These are phyloP conservation scores for Pelecanus crispus DNA, from an alignment of 2,113 vertebrate species.

Conservation along the genomic window DNA sequence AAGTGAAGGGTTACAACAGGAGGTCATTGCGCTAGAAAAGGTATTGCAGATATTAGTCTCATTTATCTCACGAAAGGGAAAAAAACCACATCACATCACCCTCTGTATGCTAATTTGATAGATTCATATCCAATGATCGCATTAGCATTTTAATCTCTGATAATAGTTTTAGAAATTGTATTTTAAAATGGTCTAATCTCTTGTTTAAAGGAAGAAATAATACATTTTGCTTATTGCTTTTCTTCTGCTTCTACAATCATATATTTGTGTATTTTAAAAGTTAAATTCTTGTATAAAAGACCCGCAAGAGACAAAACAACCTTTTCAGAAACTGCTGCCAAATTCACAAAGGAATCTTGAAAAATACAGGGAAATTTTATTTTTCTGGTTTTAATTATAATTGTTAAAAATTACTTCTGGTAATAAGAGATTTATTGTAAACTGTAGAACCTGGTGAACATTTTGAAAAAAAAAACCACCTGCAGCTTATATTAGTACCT, in stretches of 20 bases:
- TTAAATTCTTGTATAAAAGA: neutral
- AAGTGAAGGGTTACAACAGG: conserved; percentile 79
- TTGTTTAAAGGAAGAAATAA: neutral
- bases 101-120: neutral
- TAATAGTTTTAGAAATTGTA: neutral
- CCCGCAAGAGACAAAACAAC: neutral
- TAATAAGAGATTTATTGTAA: neutral
- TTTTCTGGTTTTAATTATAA: neutral
- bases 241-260: neutral
- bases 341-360: neutral
- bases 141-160: neutral
- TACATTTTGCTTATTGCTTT: neutral
- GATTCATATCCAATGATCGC: fast-evolving
- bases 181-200: neutral
- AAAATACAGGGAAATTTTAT: neutral
- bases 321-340: neutral
- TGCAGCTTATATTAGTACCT: neutral
- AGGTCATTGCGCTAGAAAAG: conserved; percentile 80
- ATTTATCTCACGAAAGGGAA: neutral
- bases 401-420: neutral
- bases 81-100: neutral
- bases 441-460: neutral
- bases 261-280: neutral
- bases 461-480: neutral
- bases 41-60: conserved; percentile 56